phyloP scores from a whole-genome alignment of 2,113 vertebrate genomes.

The Cyprinodon tularosa region DNA sequence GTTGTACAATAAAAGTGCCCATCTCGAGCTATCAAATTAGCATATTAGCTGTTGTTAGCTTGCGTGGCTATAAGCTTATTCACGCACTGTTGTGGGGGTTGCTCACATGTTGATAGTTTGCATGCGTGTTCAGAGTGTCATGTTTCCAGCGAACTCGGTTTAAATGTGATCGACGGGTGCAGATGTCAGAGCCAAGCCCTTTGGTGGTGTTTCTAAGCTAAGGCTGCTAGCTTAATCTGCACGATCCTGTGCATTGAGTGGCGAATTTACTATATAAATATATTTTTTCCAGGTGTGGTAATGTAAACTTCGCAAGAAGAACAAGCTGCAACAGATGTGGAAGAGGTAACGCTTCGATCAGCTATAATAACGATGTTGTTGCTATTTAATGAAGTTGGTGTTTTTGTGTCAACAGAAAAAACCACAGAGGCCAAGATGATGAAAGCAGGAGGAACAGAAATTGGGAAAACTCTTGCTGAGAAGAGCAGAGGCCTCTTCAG shows the following conservation, averaged over 20 bases:
- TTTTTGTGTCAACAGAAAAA: slow-evolving; percentile 83
- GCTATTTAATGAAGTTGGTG: neutral
- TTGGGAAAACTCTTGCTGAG: slow-evolving; percentile 97
- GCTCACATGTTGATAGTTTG: slow-evolving; percentile 6
- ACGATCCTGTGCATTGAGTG: neutral
- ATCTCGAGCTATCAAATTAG: neutral
- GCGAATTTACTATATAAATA: no score
- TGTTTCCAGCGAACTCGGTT: slow-evolving; percentile 9
- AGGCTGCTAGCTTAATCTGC: neutral
- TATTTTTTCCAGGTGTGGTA: slow-evolving; percentile 86
- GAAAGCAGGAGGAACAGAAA: slow-evolving; percentile 98
- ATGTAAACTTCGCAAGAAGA: slow-evolving; percentile 96
- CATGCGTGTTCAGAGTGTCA: slow-evolving; percentile 10
- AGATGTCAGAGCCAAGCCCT: neutral
- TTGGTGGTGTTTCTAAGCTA: neutral
- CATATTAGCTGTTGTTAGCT: slow-evolving; percentile 32
- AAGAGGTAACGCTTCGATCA: slow-evolving; percentile 79
- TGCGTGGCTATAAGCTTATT: neutral
- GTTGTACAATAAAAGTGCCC: neutral
- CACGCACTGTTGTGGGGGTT: slow-evolving; percentile 9
- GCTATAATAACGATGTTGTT: neutral
- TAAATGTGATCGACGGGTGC: slow-evolving; percentile 23
- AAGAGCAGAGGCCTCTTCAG: slow-evolving; percentile 98
- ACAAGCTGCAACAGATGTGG: slow-evolving; percentile 97
- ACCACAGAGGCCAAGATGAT: slow-evolving; percentile 99